Evolutionary conservation across 2,888 invertebrate genomes (phyloP).

Genomic region (Andricus quercusramuli): DNA sequence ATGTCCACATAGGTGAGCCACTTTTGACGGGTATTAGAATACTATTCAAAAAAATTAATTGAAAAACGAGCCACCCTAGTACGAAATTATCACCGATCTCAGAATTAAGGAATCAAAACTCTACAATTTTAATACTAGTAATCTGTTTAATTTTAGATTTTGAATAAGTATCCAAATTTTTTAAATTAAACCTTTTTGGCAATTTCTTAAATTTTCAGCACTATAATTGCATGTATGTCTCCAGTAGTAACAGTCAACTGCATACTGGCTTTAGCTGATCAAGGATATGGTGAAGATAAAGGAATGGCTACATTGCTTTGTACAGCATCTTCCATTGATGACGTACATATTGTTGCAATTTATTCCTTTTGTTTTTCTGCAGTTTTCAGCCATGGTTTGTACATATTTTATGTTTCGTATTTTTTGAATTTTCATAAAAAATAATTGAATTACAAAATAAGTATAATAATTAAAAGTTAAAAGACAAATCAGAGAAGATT

Average conservation of each 20-base stretch:
- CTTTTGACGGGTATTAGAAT: no score
- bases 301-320: slow-evolving; percentile 88
- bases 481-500: not conserved
- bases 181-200: not conserved
- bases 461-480: not conserved
- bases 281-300: slow-evolving; percentile 85
- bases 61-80: no score
- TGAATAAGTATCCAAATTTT: no score
- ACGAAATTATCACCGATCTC: no score
- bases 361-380: slow-evolving; percentile 85
- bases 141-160: no score
- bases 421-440: not conserved
- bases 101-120: no score
- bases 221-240: slow-evolving; percentile 72
- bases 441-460: not conserved
- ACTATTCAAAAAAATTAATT: no score
- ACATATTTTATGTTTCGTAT: not conserved
- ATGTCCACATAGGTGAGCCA: no score
- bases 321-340: slow-evolving; percentile 86
- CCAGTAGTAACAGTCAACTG: slow-evolving; percentile 73
- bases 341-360: slow-evolving; percentile 87
- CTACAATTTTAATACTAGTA: no score
- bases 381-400: slow-evolving; percentile 82
- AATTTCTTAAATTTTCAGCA: slow-evolving; percentile 54
- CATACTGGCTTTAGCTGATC: slow-evolving; percentile 76